Evolutionary conservation across 1,140 invertebrate species (phyloP), one percentile per base, ranked within the genome.

Genomic region (Dinothrombium tinctorium): DNA sequence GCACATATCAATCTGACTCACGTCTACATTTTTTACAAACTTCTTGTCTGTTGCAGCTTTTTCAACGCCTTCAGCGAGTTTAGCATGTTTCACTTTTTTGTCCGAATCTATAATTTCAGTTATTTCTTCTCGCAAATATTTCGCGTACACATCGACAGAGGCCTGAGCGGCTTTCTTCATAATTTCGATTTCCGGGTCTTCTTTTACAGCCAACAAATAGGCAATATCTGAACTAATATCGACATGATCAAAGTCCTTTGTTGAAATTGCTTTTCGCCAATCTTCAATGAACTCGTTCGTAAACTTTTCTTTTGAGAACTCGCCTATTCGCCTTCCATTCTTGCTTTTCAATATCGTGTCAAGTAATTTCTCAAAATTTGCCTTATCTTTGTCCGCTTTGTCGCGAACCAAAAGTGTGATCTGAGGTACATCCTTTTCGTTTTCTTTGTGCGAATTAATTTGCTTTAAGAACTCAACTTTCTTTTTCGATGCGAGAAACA

Each of bases 41-140:
- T 95, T 95, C 54, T 94, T 94, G 53, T 87, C 81, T 4, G 69
- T 69, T 50, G 86, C 70, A 9, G 87, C 84, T 31, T 72, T 63
- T 58, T 96, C 87, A 9, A 95, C 78, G 21, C 86, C 82, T 65
- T 95, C 86, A 0, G 87, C 75, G 24, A 98, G 59, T 61, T 95
- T 95, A 26, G 71, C 71, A 61, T 98, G 92, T 56, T 68, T 66
- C n/a, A 72, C 62, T 59, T 90, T 90, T 76, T 67, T 69, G 54
- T 96, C 90, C 6, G 79, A 76, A 68, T 98, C 92, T 54, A 98
- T 90, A 50, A 96, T 87, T 57, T 94, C 86, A 74, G 96, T 92
- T 42, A 99, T 82, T 60, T 96, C 82, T 61, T 92, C 82, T 60
- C 87, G 87, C 6, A 98, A 66, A 62, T 89, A 92, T 54, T 95